A percentile compares a stretch with the other conserved stretches of the same genome.
These are phyloP conservation scores for Meloidogyne floridensis DNA, from an alignment of 1,140 invertebrate species.

Conservation along the genomic window DNA sequence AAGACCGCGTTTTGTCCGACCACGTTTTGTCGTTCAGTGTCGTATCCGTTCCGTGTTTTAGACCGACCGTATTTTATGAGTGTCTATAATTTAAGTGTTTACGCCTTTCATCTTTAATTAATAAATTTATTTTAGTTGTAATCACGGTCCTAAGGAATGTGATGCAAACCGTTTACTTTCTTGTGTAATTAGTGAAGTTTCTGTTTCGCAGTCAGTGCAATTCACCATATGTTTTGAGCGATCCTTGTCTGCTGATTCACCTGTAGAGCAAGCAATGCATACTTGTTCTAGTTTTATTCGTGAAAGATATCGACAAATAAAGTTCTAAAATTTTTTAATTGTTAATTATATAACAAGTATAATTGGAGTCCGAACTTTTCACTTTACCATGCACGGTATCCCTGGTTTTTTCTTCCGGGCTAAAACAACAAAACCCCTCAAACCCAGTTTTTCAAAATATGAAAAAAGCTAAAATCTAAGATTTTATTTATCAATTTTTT, in stretches of 20 bases:
- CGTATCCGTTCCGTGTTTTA: no score
- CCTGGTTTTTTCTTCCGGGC: no score
- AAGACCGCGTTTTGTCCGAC: no score
- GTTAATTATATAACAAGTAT: not conserved
- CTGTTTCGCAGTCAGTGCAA: slow-evolving; percentile 47
- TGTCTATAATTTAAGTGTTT: no score
- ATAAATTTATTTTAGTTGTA: slow-evolving; percentile 45
- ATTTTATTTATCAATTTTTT: no score
- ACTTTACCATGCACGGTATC: no score
- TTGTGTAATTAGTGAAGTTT: slow-evolving; percentile 61
- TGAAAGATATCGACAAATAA: slow-evolving; percentile 57
- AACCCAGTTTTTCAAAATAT: no score
- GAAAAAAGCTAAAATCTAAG: no score
- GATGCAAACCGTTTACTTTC: slow-evolving; percentile 62
- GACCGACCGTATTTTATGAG: no score
- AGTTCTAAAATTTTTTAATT: slow-evolving; percentile 32
- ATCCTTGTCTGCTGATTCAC: slow-evolving; percentile 32
- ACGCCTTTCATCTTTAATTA: slow-evolving; percentile 35
- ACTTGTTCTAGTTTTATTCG: slow-evolving; percentile 61
- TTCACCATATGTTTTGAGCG: slow-evolving; percentile 65
- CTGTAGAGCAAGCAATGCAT: slow-evolving; percentile 56
- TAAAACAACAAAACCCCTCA: no score
- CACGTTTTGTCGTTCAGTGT: no score
- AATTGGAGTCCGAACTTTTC: not conserved
- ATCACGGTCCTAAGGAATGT: slow-evolving; percentile 64